Conservation (phyloP, 2,797 vertebrate species). For the Clarias fuscus region DNA sequence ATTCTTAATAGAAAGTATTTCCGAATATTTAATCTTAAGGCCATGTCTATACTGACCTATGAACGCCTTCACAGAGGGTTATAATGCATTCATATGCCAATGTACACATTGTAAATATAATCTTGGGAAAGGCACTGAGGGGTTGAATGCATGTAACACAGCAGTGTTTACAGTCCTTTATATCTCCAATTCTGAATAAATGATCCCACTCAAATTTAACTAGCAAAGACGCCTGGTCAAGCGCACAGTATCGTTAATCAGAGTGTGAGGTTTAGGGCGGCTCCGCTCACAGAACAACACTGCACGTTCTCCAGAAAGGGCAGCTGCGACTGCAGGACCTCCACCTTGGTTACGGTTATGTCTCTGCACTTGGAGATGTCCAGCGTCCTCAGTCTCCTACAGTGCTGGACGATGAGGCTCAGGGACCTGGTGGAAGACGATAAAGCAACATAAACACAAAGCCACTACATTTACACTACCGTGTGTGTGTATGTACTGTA, state of each 20-base stretch:
- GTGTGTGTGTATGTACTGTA: background rate
- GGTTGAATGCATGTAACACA: background rate
- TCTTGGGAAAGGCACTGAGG: background rate
- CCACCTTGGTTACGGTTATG: slow-evolving; percentile 68
- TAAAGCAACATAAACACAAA: background rate
- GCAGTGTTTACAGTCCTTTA: background rate
- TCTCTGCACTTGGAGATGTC: slow-evolving; percentile 81
- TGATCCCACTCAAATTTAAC: background rate
- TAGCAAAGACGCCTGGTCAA: too few relatives aligned
- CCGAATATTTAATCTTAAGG: too few relatives aligned
- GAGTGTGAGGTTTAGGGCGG: slow-evolving; percentile 63
- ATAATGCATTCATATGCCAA: background rate
- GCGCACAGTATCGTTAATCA: slow-evolving; percentile 38
- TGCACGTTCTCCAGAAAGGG: slow-evolving; percentile 78
- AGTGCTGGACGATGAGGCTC: slow-evolving; percentile 70
- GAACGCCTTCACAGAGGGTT: background rate
- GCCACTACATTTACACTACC: background rate
- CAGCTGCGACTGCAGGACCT: slow-evolving; percentile 75
- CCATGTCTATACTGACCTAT: background rate
- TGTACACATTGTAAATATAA: too few relatives aligned
- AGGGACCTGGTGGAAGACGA: slow-evolving; percentile 70
- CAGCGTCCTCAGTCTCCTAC: slow-evolving; percentile 75
- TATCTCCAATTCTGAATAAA: background rate
- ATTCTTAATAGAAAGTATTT: too few relatives aligned
- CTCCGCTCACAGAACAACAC: slow-evolving; percentile 72